Conservation (phyloP, 2,888 invertebrate genomes). For the Tetropium fuscum region DNA sequence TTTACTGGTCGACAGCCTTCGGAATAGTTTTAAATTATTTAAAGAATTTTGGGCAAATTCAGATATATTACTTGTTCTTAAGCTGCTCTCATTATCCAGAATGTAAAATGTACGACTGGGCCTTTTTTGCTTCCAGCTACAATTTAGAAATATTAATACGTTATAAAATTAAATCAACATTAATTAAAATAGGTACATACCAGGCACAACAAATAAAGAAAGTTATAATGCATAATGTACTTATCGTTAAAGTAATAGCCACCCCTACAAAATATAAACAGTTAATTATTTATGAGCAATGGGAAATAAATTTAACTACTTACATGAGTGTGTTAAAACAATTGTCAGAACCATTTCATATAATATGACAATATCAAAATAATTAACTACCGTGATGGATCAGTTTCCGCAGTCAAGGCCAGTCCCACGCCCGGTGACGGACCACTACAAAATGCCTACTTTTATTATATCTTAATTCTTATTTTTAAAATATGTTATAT, state of each 20-base stretch:
- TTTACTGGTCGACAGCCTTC: slow-evolving; percentile 16
- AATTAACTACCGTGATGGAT: too few relatives aligned
- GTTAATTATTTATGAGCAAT: too few relatives aligned
- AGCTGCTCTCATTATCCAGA: slow-evolving; percentile 21
- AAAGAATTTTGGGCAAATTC: slow-evolving; percentile 22
- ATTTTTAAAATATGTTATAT: too few relatives aligned
- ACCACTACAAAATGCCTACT: too few relatives aligned
- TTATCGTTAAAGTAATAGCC: slow-evolving; percentile 14
- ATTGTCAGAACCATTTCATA: too few relatives aligned
- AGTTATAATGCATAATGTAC: slow-evolving; percentile 24
- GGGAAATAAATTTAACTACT: too few relatives aligned
- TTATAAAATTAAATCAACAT: not conserved
- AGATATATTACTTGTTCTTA: slow-evolving; percentile 11
- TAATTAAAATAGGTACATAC: slow-evolving; percentile 19
- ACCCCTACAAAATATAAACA: slow-evolving; percentile 38
- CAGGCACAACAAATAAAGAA: slow-evolving; percentile 31
- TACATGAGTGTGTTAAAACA: too few relatives aligned
- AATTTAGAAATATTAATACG: not conserved
- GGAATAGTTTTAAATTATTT: slow-evolving; percentile 26
- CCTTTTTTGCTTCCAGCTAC: slow-evolving; percentile 24
- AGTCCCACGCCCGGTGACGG: too few relatives aligned
- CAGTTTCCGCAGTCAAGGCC: too few relatives aligned
- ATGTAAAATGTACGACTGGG: slow-evolving; percentile 20
- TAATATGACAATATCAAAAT: too few relatives aligned
- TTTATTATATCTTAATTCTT: too few relatives aligned